These are phyloP conservation scores for Sebastes itinus DNA, from an alignment of 2,797 vertebrate genomes.

Conservation along the genomic window DNA sequence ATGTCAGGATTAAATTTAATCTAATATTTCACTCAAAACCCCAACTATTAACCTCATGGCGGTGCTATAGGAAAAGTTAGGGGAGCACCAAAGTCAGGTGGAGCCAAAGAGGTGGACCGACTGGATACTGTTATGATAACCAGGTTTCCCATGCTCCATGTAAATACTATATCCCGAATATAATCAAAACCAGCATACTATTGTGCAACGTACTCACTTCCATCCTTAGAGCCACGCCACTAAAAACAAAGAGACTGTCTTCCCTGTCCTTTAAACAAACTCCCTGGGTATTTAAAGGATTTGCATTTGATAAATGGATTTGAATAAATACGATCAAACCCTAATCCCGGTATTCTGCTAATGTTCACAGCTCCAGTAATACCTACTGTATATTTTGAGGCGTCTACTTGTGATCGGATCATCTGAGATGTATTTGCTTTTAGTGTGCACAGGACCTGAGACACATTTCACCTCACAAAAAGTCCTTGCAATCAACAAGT, in stretches of 20 bases:
- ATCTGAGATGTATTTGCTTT: background rate
- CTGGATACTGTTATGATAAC: background rate
- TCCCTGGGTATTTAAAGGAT: background rate
- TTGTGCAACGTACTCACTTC: background rate
- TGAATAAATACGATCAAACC: background rate
- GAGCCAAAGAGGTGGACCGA: background rate
- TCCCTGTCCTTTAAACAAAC: background rate
- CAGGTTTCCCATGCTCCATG: too few species aligned
- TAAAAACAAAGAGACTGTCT: background rate
- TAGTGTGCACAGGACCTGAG: background rate
- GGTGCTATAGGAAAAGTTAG: background rate
- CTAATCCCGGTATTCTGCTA: background rate
- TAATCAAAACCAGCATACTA: background rate
- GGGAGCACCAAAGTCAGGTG: background rate
- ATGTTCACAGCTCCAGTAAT: background rate
- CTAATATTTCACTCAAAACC: background rate
- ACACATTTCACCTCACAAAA: background rate
- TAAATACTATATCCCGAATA: background rate
- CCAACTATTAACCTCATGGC: background rate
- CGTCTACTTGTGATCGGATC: background rate
- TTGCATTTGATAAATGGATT: background rate
- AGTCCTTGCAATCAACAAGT: constrained; percentile 12
- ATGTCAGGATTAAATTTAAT: background rate
- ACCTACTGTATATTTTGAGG: background rate
- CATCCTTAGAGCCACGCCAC: too few species aligned